Base-by-base conservation (phyloP, 2,797 vertebrate genomes). In the Phyllotis vaccarum region DNA sequence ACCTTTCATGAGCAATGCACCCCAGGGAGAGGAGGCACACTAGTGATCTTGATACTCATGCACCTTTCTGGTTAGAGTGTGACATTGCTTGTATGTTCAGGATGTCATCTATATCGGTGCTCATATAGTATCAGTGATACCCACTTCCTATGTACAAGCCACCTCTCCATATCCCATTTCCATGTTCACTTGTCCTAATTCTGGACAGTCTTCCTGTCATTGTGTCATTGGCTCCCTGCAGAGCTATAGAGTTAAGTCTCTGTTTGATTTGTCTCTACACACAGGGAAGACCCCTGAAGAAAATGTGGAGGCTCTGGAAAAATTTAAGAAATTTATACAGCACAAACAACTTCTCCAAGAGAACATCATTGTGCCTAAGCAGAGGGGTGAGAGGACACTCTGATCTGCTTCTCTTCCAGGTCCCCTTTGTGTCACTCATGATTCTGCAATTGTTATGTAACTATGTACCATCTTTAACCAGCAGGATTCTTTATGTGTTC, bases 321-420 rank as follows among this genome's bases (percentile, higher is more conserved):
- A 62, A 3, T 86, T 91, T 86, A 27, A 72, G 80, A 66, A 49
- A 34, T 79, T 74, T 7, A 0, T 0, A 0, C n/a, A 31, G 79
- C 0, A 0, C 68, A 78, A 79, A 72, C 16, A 68, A 10, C 1
- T 91, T 17, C 37, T 34, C 0, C 13, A 2, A 0, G 76, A 74
- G 24, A 13, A 54, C 37, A 2, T 56, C 54, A 2, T 56, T 60
- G 11, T 5, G 0, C 90, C 68, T 0, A 0, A 6, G 6, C 94
- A 79, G 80, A 49, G 0, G 0, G 80, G 93, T 95, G 24, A 89
- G 87, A 3, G 17, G 14, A 0, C 0, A 17, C 52, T 56, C 43
- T 49, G 66, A 10, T 21, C 0, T 0, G 4, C 11, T 75, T 9
- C 68, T 37, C 75, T 78, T 29, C 8, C 16, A 0, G 19, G 54